phyloP scores from a whole-genome alignment of 2,113 vertebrate species.

The Phalacrocorax brasilianus region DNA sequence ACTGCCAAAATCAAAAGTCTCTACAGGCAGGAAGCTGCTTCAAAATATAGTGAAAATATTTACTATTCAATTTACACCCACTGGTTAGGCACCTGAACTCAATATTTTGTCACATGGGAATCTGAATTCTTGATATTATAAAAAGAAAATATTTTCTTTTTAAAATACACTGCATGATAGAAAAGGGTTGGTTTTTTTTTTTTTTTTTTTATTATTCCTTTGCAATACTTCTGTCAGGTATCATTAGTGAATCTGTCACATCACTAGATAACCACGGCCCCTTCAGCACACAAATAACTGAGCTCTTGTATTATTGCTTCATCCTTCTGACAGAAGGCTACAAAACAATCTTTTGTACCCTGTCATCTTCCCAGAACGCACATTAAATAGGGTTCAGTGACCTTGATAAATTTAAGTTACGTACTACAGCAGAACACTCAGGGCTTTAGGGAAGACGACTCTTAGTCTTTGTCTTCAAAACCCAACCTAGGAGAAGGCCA shows the following conservation, averaged over 20 bases:
- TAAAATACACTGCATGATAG: neutral
- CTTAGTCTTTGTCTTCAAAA: neutral
- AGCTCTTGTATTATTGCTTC: conserved; percentile 68
- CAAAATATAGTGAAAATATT: neutral
- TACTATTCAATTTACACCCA: neutral
- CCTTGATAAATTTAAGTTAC: conserved; percentile 65
- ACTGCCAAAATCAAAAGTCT: neutral
- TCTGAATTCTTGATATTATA: neutral
- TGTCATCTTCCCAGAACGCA: conserved; percentile 75
- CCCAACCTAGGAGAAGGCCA: neutral
- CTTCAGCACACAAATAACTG: conserved; percentile 68
- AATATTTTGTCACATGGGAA: neutral
- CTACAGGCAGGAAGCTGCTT: neutral
- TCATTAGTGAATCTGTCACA: conserved; percentile 76
- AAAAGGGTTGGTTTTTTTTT: neutral
- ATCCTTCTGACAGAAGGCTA: conserved; percentile 73
- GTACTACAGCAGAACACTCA: conserved; percentile 13
- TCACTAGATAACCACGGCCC: conserved; percentile 57
- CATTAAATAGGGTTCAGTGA: conserved; percentile 58
- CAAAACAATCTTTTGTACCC: conserved; percentile 79
- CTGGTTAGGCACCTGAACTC: neutral
- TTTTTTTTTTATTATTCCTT: conserved; percentile 66
- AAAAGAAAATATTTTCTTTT: neutral
- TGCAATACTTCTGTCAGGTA: conserved; percentile 79
- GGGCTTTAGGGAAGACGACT: conserved; percentile 15